Percentiles rank a stretch among this genome's conserved stretches.
Conservation (phyloP, 2,888 invertebrate genomes). For the Oxycera nigricornis region DNA sequence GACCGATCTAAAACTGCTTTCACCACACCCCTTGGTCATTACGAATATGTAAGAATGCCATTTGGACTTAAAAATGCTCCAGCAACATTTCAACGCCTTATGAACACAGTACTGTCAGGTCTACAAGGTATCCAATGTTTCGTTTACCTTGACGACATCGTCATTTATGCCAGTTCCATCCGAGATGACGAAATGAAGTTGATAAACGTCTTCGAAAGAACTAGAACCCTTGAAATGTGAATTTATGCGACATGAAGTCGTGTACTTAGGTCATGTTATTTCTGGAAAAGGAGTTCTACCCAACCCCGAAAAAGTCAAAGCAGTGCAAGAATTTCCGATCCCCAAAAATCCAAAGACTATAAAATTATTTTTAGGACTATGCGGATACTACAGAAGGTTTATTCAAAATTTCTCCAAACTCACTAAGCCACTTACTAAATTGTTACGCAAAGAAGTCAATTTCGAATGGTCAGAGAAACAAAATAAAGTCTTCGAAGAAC, state of each 20-base stretch:
- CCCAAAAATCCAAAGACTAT: background rate
- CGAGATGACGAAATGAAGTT: conserved; percentile 48
- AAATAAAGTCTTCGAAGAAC: conserved; percentile 1
- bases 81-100: conserved; percentile 54
- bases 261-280: conserved; percentile 51
- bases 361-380: conserved; percentile 17
- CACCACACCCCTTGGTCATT: conserved; percentile 53
- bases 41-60: conserved; percentile 55
- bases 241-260: conserved; percentile 40
- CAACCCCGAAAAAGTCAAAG: background rate
- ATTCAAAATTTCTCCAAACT: conserved; percentile 15
- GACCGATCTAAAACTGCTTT: conserved; percentile 57
- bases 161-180: conserved; percentile 1
- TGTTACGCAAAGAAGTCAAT: background rate
- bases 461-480: conserved; percentile 2
- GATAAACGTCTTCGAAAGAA: conserved; percentile 48
- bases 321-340: conserved; percentile 1
- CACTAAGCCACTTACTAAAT: background rate
- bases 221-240: conserved; percentile 49
- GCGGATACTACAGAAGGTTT: conserved; percentile 11
- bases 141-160: conserved; percentile 31
- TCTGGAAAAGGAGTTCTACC: conserved; percentile 49
- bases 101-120: conserved; percentile 51
- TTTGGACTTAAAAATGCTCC: conserved; percentile 60
- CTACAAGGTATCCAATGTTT: conserved; percentile 44